A percentile compares a stretch with the other conserved stretches of the same genome.
These are phyloP conservation scores for Brachyhypopomus gauderio DNA, from an alignment of 2,113 vertebrate genomes.

Conservation along the genomic window DNA sequence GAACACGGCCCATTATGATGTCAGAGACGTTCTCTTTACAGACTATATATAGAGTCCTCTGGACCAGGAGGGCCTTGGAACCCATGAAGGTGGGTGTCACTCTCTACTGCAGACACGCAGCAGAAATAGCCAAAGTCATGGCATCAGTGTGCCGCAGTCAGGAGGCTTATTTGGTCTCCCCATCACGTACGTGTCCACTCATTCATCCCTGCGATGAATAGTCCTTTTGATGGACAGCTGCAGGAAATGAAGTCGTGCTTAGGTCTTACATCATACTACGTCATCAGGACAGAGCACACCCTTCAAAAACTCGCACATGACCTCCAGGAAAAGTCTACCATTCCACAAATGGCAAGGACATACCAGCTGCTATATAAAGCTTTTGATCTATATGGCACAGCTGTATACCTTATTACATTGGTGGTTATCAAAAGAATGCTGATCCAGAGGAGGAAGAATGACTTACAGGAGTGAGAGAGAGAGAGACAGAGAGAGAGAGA, in stretches of 20 bases:
- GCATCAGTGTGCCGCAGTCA: conserved; percentile 20
- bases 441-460: background rate
- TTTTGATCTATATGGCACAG: too few relatives aligned
- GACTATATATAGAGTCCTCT: background rate
- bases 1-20: conserved; percentile 18
- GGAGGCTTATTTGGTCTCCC: conserved; percentile 6
- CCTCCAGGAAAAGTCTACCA: background rate
- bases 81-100: background rate
- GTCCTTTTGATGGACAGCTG: conserved; percentile 25
- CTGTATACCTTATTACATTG: too few relatives aligned
- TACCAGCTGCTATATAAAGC: too few relatives aligned
- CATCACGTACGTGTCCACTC: conserved; percentile 34
- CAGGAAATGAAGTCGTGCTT: conserved; percentile 25
- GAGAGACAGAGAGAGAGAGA: background rate
- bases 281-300: background rate
- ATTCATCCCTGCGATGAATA: conserved; percentile 35
- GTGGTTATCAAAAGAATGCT: too few relatives aligned
- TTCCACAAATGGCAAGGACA: background rate
- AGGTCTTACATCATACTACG: conserved; percentile 35
- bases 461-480: background rate
- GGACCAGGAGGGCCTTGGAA: background rate
- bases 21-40: background rate
- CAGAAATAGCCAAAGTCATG: conserved; percentile 37
- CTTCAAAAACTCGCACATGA: conserved; percentile 13
- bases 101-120: conserved; percentile 27